phyloP scores from a whole-genome alignment of 2,113 vertebrate genomes.

The Perca fluviatilis region DNA sequence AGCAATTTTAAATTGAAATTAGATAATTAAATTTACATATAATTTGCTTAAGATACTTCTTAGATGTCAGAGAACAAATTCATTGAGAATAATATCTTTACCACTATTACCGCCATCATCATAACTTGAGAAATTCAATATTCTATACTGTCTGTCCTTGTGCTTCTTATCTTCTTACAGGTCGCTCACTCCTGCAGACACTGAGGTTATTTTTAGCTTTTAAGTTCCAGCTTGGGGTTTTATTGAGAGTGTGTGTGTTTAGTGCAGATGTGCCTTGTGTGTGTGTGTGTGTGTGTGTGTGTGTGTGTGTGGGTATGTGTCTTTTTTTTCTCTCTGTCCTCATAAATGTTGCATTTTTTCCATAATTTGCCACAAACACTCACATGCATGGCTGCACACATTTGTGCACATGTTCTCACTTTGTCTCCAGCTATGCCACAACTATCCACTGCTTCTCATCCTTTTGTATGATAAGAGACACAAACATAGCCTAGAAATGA shows the following conservation, averaged over 20 bases:
- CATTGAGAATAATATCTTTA: not conserved
- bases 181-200: constrained; percentile 65
- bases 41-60: not conserved
- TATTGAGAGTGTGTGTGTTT: constrained; percentile 54
- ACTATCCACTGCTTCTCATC: constrained; percentile 9
- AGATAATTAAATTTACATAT: not conserved
- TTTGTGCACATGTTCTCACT: constrained; percentile 31
- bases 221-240: constrained; percentile 54
- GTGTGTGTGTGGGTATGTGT: not conserved
- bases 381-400: constrained; percentile 50
- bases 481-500: not conserved
- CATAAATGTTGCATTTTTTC: constrained; percentile 65
- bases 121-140: constrained; percentile 20
- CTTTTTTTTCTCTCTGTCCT: constrained; percentile 43
- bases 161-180: constrained; percentile 54
- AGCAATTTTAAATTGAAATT: not conserved
- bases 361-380: constrained; percentile 50
- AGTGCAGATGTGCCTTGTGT: constrained; percentile 33
- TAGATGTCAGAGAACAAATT: no score
- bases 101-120: not conserved
- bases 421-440: constrained; percentile 19
- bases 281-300: not conserved
- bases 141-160: constrained; percentile 41
- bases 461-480: not conserved
- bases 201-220: constrained; percentile 73